Evolutionary conservation across 1,140 invertebrate genomes (phyloP).

Genomic region (Chironomus striatipennis): DNA sequence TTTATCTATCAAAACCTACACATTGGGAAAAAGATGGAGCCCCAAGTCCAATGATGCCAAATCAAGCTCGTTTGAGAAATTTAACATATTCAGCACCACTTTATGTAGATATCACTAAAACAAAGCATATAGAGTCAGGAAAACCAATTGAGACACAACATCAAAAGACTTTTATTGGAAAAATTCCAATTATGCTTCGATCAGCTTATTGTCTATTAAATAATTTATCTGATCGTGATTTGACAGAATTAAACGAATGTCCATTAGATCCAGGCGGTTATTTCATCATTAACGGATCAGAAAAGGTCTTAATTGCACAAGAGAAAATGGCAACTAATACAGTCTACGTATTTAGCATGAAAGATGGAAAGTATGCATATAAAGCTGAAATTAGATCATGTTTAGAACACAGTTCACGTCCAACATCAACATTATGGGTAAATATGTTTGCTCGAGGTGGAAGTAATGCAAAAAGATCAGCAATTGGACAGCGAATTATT

Average conservation of each 20-base stretch:
- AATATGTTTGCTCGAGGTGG: constrained; percentile 98
- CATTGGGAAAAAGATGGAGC: constrained; percentile 99
- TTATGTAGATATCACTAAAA: constrained; percentile 98
- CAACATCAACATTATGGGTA: constrained; percentile 95
- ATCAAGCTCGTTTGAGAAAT: constrained; percentile 85
- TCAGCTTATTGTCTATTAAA: constrained; percentile 93
- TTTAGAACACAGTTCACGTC: constrained; percentile 85
- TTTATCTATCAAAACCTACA: constrained; percentile 96
- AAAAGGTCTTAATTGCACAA: constrained; percentile 95
- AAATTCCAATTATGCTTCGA: constrained; percentile 98
- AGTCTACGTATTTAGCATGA: constrained; percentile 98
- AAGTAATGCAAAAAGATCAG: constrained; percentile 90
- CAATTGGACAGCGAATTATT: constrained; percentile 96
- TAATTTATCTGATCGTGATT: constrained; percentile 92
- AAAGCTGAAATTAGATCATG: constrained; percentile 96
- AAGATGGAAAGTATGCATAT: constrained; percentile 94
- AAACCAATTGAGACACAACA: constrained; percentile 88
- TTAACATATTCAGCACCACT: constrained; percentile 93
- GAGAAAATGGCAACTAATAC: constrained; percentile 99
- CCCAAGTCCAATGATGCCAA: constrained; percentile 98
- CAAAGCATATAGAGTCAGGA: constrained; percentile 81
- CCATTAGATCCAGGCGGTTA: constrained; percentile 96
- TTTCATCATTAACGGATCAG: constrained; percentile 93
- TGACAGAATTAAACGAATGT: constrained; percentile 97
- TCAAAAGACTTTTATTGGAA: constrained; percentile 97